phyloP scores from a whole-genome alignment of 1,140 invertebrate genomes.

The Araneus ventricosus region DNA sequence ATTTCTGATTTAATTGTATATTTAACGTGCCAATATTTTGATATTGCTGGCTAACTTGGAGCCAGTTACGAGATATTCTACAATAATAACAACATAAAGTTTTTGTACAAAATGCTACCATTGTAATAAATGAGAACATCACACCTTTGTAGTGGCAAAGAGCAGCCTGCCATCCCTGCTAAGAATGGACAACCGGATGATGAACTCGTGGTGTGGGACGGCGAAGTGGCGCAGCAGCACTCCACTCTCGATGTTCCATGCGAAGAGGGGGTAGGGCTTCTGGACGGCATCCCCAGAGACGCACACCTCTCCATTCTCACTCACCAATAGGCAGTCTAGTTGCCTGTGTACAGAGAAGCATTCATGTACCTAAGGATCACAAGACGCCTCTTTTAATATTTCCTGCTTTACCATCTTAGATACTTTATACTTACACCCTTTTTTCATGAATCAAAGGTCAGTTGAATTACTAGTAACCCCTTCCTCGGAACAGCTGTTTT shows the following conservation, averaged over 20 bases:
- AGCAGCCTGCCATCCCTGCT: constrained; percentile 37
- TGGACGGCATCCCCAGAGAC: constrained; percentile 43
- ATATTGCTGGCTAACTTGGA: no score
- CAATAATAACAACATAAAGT: no score
- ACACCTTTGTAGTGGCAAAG: constrained; percentile 52
- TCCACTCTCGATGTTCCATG: constrained; percentile 32
- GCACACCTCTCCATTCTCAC: constrained; percentile 59
- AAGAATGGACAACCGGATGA: not conserved
- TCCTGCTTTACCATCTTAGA: not conserved
- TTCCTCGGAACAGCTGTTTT: no score
- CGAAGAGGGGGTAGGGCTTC: constrained; percentile 57
- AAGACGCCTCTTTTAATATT: constrained; percentile 46
- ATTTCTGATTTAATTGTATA: no score
- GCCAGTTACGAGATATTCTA: no score
- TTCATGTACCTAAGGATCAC: constrained; percentile 68
- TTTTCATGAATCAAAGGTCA: not conserved
- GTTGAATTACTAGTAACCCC: no score
- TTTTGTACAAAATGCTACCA: no score
- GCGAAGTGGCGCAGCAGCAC: constrained; percentile 18
- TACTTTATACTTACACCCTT: not conserved
- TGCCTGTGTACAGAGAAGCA: constrained; percentile 67
- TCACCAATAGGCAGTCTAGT: constrained; percentile 52
- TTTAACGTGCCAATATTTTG: no score
- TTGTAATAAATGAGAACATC: no score
- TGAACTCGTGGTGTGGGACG: constrained; percentile 57